Evolutionary conservation across 1,140 invertebrate species (phyloP).

Genomic region (Heliothis virescens): DNA sequence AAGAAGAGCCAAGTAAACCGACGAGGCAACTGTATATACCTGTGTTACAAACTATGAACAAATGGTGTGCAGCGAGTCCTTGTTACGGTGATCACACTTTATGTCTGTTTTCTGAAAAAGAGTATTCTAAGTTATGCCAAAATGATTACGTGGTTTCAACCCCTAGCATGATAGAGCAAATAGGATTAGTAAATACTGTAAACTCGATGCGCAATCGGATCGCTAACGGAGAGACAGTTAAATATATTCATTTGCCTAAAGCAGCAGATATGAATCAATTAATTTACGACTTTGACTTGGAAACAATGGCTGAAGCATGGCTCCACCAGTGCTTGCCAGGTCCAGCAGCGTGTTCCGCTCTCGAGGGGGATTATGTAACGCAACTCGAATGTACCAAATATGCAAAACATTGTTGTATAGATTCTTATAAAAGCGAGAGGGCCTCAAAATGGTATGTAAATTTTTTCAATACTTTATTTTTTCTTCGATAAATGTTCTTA

Average conservation of each 20-base stretch:
- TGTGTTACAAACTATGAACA: constrained; percentile 61
- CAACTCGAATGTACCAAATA: constrained; percentile 79
- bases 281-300: constrained; percentile 76
- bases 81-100: constrained; percentile 80
- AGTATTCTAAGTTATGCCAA: constrained; percentile 66
- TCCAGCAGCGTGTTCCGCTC: constrained; percentile 71
- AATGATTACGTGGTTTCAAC: constrained; percentile 62
- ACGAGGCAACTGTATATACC: constrained; percentile 36
- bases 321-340: constrained; percentile 78
- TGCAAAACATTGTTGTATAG: constrained; percentile 67
- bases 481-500: constrained; percentile 17
- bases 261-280: constrained; percentile 81
- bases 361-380: constrained; percentile 67
- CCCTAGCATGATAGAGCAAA: constrained; percentile 64
- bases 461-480: not conserved
- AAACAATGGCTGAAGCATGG: constrained; percentile 74
- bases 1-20: constrained; percentile 13
- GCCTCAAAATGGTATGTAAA: constrained; percentile 60
- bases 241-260: constrained; percentile 73
- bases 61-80: constrained; percentile 74
- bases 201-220: constrained; percentile 79
- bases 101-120: constrained; percentile 68
- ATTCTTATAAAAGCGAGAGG: constrained; percentile 45
- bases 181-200: constrained; percentile 70
- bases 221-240: constrained; percentile 64